A percentile compares a stretch with the other conserved stretches of the same genome.
Conservation (phyloP, 2,888 invertebrate genomes). For the Pediacus dermestoides region DNA sequence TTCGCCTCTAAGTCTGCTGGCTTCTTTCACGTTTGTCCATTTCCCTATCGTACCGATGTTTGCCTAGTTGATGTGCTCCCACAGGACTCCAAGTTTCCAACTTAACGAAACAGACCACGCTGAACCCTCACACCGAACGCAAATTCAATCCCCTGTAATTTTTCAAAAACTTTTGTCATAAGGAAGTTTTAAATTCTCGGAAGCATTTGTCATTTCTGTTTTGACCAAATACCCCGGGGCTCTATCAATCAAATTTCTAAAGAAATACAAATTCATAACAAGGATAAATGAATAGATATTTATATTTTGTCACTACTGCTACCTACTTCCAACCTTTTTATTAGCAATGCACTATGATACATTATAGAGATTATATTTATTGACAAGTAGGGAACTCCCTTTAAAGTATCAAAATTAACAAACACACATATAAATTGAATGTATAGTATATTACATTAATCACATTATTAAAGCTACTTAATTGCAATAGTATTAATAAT, state of each 20-base stretch:
- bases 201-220: slow-evolving; percentile 48
- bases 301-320: too few relatives aligned
- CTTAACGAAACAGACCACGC: slow-evolving; percentile 40
- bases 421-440: too few relatives aligned
- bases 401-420: too few relatives aligned
- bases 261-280: too few relatives aligned
- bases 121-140: slow-evolving; percentile 29
- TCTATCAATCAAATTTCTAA: slow-evolving; percentile 42
- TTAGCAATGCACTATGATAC: too few relatives aligned
- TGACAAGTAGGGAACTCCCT: too few relatives aligned
- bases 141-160: slow-evolving; percentile 48
- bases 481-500: too few relatives aligned
- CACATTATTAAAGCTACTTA: too few relatives aligned
- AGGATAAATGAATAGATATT: too few relatives aligned
- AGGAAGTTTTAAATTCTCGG: slow-evolving; percentile 43
- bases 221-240: slow-evolving; percentile 43
- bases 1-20: slow-evolving; percentile 18
- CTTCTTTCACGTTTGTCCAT: slow-evolving; percentile 39
- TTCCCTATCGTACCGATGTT: slow-evolving; percentile 43
- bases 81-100: slow-evolving; percentile 41
- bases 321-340: too few relatives aligned
- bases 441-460: too few relatives aligned
- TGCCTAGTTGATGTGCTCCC: slow-evolving; percentile 46
- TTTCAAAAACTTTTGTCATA: slow-evolving; percentile 47
- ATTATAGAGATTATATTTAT: too few relatives aligned